phyloP scores from a whole-genome alignment of 2,113 vertebrate species.

The Gadus chalcogrammus region DNA sequence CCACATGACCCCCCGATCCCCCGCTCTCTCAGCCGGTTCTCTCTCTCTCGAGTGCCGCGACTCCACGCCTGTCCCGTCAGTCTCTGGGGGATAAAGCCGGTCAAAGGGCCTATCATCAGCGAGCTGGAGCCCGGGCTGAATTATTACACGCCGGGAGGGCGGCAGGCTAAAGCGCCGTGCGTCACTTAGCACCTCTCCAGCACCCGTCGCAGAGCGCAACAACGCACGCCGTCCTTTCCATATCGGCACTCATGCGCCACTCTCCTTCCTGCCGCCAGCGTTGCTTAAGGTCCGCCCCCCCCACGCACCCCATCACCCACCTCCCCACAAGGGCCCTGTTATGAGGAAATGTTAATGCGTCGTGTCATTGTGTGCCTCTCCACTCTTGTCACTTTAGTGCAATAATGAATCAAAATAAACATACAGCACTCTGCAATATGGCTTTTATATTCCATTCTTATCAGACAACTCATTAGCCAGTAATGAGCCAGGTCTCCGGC shows the following conservation, averaged over 20 bases:
- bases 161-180: neutral
- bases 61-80: no score
- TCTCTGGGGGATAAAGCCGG: neutral
- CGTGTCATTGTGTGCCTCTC: constrained; percentile 46
- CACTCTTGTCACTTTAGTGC: constrained; percentile 61
- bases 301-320: constrained; percentile 12
- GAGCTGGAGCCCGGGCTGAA: constrained; percentile 2
- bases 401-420: constrained; percentile 76
- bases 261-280: neutral
- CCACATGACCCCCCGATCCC: no score
- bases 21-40: neutral
- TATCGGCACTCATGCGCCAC: neutral
- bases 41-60: no score
- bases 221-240: neutral
- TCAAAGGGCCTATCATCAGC: neutral
- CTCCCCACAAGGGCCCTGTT: constrained; percentile 43
- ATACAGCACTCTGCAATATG: constrained; percentile 64
- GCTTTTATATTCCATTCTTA: constrained; percentile 69
- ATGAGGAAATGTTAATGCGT: constrained; percentile 46
- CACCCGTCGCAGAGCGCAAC: neutral
- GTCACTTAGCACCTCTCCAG: neutral
- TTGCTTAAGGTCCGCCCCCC: neutral
- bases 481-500: constrained; percentile 59
- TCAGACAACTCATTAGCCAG: constrained; percentile 74
- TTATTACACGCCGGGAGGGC: neutral